phyloP scores from a whole-genome alignment of 2,888 invertebrate genomes.

The Xylocampa areola region DNA sequence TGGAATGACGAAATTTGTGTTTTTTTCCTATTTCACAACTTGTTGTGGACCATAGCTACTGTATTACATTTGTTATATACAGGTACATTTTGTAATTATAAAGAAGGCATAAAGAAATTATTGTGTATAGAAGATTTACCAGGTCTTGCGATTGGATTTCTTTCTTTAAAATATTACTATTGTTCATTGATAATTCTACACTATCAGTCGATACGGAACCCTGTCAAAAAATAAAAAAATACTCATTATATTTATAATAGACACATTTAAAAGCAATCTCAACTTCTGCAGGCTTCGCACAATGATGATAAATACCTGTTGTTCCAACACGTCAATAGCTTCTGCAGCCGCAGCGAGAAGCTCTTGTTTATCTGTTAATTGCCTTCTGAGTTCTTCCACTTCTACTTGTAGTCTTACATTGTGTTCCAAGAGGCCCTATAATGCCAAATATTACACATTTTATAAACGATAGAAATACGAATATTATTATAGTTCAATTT shows the following conservation, averaged over 20 bases:
- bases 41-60: too few species aligned
- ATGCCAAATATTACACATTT: too few species aligned
- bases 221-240: conserved; percentile 62
- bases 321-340: conserved; percentile 94
- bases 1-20: too few species aligned
- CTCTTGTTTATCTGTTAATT: conserved; percentile 95
- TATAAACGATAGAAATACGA: too few species aligned
- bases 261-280: too few species aligned
- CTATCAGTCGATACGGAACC: conserved; percentile 84
- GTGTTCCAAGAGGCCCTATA: conserved; percentile 84
- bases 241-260: background rate
- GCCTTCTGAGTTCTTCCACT: conserved; percentile 93
- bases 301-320: conserved; percentile 71
- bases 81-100: too few species aligned
- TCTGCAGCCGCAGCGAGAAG: conserved; percentile 95
- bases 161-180: conserved; percentile 67
- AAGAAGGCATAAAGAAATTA: too few species aligned
- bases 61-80: too few species aligned
- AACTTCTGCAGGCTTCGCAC: too few species aligned
- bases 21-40: too few species aligned
- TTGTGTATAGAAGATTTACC: conserved; percentile 39
- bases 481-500: too few species aligned
- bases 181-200: conserved; percentile 78
- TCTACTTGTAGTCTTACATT: conserved; percentile 91
- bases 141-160: conserved; percentile 61